Conservation (phyloP, 2,113 vertebrate species). For the Strigops habroptila region DNA sequence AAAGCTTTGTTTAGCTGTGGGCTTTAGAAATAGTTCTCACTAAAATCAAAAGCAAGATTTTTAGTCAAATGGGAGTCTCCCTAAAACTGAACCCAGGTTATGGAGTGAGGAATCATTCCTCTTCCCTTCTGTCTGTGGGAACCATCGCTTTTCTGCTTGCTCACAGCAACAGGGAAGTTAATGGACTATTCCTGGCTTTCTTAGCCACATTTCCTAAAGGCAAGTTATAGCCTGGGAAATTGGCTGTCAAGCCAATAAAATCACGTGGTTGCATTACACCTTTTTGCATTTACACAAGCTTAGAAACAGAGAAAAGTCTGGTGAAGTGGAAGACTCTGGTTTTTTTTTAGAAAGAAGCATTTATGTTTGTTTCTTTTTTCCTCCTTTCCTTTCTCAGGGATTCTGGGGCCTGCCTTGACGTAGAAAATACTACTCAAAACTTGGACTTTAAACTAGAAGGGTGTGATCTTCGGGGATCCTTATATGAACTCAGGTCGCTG, state of each 20-base stretch:
- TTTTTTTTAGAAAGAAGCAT: background rate
- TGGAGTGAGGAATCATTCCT: background rate
- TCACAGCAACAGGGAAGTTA: background rate
- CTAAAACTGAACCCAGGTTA: background rate
- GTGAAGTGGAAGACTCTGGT: background rate
- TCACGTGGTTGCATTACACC: background rate
- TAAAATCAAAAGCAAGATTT: background rate
- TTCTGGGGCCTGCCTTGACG: background rate
- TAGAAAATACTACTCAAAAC: background rate
- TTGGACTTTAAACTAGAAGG: background rate
- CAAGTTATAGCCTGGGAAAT: conserved; percentile 42
- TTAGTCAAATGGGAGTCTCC: background rate
- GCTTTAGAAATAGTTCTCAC: background rate
- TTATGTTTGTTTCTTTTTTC: background rate
- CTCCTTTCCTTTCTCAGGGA: background rate
- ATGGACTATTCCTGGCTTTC: conserved; percentile 17
- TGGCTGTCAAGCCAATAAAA: conserved; percentile 29
- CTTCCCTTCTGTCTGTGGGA: background rate
- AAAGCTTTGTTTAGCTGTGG: background rate
- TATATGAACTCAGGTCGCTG: background rate
- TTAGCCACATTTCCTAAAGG: conserved; percentile 19
- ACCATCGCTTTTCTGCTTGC: background rate
- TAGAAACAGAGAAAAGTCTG: background rate
- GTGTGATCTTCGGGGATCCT: background rate
- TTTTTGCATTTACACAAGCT: background rate